Evolutionary conservation across 2,797 vertebrate genomes (phyloP).

Genomic region (Nasua narica): DNA sequence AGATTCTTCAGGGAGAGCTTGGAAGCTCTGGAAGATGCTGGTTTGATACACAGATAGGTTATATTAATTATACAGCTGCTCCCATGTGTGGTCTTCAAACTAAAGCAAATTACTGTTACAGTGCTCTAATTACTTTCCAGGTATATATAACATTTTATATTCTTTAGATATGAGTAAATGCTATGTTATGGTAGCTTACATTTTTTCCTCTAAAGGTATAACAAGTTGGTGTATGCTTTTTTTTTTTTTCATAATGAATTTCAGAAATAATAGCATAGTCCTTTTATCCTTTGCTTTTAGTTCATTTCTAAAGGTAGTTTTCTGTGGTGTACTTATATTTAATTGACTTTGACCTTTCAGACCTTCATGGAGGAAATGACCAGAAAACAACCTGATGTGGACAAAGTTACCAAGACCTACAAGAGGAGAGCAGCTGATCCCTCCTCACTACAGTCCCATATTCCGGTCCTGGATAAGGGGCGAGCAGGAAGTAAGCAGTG

Average conservation of each 20-base stretch:
- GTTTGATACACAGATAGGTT: not conserved
- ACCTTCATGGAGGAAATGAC: conserved; percentile 99
- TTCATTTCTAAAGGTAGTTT: not conserved
- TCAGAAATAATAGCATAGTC: not conserved
- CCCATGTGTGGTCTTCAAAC: not conserved
- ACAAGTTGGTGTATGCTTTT: not conserved
- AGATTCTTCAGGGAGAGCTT: not conserved
- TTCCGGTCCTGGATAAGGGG: conserved; percentile 95
- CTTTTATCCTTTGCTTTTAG: conserved; percentile 33
- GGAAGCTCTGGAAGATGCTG: not conserved
- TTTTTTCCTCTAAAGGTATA: not conserved
- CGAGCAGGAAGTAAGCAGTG: conserved; percentile 91
- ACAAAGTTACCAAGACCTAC: conserved; percentile 99
- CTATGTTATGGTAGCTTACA: not conserved
- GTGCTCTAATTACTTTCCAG: not conserved
- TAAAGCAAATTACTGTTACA: not conserved
- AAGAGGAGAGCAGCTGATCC: conserved; percentile 91
- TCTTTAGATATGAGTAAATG: not conserved
- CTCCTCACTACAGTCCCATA: conserved; percentile 91
- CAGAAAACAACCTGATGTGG: conserved; percentile 98
- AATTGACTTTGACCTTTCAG: conserved; percentile 81
- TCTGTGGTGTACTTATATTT: conserved; percentile 53
- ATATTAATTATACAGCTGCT: not conserved
- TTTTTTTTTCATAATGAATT: not conserved
- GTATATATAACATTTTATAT: not conserved